Percentiles rank a stretch among this genome's conserved stretches.
Conservation (phyloP, 1,140 invertebrate genomes). For the Temnothorax curvispinosus region DNA sequence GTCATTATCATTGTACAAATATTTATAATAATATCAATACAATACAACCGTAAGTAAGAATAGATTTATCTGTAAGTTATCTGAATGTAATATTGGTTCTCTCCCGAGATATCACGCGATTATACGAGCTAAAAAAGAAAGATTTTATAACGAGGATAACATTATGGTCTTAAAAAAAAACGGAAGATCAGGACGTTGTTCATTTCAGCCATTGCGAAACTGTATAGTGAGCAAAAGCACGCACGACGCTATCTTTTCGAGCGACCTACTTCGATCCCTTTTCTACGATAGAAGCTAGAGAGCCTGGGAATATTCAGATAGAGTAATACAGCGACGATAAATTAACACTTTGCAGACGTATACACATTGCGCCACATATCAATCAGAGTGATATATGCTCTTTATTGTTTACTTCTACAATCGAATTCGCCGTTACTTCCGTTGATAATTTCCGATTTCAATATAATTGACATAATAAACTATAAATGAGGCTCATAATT, state of each 20-base stretch:
- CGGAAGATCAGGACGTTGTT: background rate
- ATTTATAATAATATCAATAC: background rate
- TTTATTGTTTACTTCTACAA: conserved; percentile 7
- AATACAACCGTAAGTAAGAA: background rate
- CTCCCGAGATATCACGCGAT: background rate
- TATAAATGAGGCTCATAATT: background rate
- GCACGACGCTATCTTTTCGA: conserved; percentile 52
- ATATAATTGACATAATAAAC: background rate
- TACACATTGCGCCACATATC: background rate
- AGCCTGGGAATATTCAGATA: conserved; percentile 44
- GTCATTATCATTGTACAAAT: background rate
- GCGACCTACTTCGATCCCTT: conserved; percentile 68
- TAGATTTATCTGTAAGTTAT: background rate
- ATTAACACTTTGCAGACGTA: conserved; percentile 22
- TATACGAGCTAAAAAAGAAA: background rate
- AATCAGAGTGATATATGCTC: background rate
- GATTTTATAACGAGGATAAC: background rate
- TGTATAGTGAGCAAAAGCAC: background rate
- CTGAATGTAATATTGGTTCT: background rate
- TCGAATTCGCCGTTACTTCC: conserved; percentile 36
- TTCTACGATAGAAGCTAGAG: conserved; percentile 51
- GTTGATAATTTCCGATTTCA: conserved; percentile 24
- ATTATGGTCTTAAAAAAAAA: too few species aligned
- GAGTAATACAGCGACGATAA: conserved; percentile 32
- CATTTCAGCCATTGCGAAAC: background rate